Base-by-base conservation (phyloP, 2,888 invertebrate genomes). In the Hirudinaria manillensis region DNA sequence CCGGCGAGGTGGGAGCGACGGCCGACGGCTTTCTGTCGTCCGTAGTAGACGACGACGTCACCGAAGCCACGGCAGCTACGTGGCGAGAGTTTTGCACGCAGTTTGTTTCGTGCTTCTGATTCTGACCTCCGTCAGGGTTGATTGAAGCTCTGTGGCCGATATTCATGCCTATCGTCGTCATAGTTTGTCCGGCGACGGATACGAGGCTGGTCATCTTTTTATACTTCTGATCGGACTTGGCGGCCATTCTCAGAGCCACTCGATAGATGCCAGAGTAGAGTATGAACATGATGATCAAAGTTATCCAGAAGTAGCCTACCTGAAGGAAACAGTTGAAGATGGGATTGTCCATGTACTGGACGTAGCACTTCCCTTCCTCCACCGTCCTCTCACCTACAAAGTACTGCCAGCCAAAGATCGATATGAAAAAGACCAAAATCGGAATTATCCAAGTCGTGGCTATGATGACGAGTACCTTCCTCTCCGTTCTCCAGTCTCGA, bases 391-490 rank as follows among this genome's bases (percentile, higher is more conserved):
- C 92, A 29, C 97, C 97, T 68, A 94, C 92, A 83, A 98, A 98
- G 85, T 95, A 94, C 84, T 97, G 97, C 96, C 98, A 99, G 66
- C 98, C 98, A 83, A 99, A 96, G 80, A 99, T 98, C 78, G 95
- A 94, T 79, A 94, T 94, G 86, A 98, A 98, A 87, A 99, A 99
- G 16, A 99, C 88, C 76, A 96, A 87, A 0, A 94, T 93, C 70
- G 99, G 99, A 80, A 99, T 92, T 75, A 96, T 92, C 97, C 97
- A 98, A 0, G 95, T 96, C 67, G 94, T 91, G 4, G 93, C 92
- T 1, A 97, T 93, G 93, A 97, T 95, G 89, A 92, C 92, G 77
- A 95, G 90, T 21, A 97, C 96, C 68, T 76, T 90, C 78, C 91
- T 91, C 83, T 95, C 93, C 4, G 97, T 96, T 74, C 97, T 89